Evolutionary conservation across 2,797 vertebrate species (phyloP).

Genomic region (Anas capensis): DNA sequence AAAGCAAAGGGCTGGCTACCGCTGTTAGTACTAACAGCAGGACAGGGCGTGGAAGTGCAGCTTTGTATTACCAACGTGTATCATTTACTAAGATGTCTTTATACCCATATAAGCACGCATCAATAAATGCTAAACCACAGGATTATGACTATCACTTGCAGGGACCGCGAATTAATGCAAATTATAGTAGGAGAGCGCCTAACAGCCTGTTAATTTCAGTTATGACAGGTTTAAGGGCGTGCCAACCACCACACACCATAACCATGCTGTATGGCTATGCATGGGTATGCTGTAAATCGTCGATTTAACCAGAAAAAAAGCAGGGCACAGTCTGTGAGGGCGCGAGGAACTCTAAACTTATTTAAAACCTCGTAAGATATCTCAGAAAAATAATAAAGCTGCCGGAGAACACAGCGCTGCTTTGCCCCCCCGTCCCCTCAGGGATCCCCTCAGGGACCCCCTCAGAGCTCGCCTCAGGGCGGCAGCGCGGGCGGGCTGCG

Average conservation of each 20-base stretch:
- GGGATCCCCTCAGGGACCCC: not conserved
- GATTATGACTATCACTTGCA: not conserved
- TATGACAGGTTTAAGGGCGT: accelerated
- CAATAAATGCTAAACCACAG: accelerated
- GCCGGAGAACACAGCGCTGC: accelerated
- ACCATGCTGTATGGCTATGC: no score
- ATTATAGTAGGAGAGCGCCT: not conserved
- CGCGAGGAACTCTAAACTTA: not conserved
- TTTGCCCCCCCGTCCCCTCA: not conserved
- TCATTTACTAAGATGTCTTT: not conserved
- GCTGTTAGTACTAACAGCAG: no score
- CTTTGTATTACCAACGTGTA: not conserved
- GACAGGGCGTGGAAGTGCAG: accelerated
- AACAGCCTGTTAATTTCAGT: not conserved
- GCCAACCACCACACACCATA: not conserved
- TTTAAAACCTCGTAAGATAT: not conserved
- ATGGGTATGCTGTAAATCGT: accelerated
- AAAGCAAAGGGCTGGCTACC: not conserved
- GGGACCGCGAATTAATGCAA: not conserved
- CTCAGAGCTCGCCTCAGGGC: not conserved
- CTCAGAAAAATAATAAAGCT: not conserved
- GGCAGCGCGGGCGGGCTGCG: accelerated
- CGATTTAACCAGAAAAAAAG: not conserved
- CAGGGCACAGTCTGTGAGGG: accelerated
- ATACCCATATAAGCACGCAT: not conserved